Evolutionary conservation across 2,113 vertebrate genomes (phyloP), one percentile per base, ranked within the genome.

Genomic region (Ammodytes dubius): DNA sequence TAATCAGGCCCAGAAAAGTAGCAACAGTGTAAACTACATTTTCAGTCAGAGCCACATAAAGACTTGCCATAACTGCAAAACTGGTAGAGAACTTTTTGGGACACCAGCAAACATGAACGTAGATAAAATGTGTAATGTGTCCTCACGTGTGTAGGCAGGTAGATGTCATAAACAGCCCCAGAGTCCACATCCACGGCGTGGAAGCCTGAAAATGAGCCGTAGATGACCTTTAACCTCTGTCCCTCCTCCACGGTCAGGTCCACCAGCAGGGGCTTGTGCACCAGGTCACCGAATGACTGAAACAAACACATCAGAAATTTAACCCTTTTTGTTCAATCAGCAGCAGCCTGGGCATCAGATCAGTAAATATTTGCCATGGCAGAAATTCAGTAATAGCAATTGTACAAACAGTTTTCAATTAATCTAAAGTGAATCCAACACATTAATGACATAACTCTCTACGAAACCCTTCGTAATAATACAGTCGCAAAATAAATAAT

Each of bases 131-230:
- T 0, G 1, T 45, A n/a, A 27, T 17, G 15, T 19, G 50, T 35
- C n/a, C 97, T 96, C 96, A 99, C 98, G 77, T 99, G 98, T 72
- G 98, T 99, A 57, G 98, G 98, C 77, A 99, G 95, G 89, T 99
- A 99, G 94, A 99, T 99, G 95, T 99, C 97, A 68, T 99, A 99
- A 75, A 99, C 98, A 0, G 98, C 98, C 83, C 98, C 98, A 0
- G 98, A 99, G 91, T 99, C 98, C 67, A 99, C 98, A 52, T 99
- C 98, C 67, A 99, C 98, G 0, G 98, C 98, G 76, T 99, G 98
- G 92, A 99, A 99, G 53, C 98, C 98, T 84, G 96, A 96, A 53
- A 90, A 96, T 65, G 98, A 99, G 39, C 98, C 98, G 60, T 99
- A 99, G 95, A 99, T 99, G 81, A 99, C 98, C 93, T 99, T 99